These are phyloP conservation scores for Drosophila acutilabella DNA, from an alignment of 2,888 invertebrate genomes.

Conservation along the genomic window DNA sequence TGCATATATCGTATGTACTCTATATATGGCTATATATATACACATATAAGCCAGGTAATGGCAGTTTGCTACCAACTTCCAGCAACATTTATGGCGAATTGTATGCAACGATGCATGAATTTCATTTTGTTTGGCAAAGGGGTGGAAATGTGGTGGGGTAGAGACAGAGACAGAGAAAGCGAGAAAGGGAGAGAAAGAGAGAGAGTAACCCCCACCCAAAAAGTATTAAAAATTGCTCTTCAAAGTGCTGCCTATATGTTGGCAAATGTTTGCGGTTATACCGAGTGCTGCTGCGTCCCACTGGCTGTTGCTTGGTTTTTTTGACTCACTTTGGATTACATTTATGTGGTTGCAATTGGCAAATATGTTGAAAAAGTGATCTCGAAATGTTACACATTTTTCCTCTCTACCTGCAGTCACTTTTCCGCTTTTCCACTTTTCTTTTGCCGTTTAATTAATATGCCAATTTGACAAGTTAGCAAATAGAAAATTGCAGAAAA, in stretches of 20 bases:
- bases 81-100: slow-evolving; percentile 77
- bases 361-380: slow-evolving; percentile 42
- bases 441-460: slow-evolving; percentile 49
- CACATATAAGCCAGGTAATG: slow-evolving; percentile 52
- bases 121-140: slow-evolving; percentile 60
- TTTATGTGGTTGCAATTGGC: slow-evolving; percentile 71
- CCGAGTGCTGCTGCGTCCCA: slow-evolving; percentile 14
- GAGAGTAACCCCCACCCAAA: slow-evolving; percentile 24
- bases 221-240: slow-evolving; percentile 76
- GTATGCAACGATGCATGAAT: slow-evolving; percentile 78
- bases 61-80: slow-evolving; percentile 64
- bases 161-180: neutral
- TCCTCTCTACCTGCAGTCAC: slow-evolving; percentile 1
- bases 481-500: slow-evolving; percentile 37
- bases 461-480: slow-evolving; percentile 57
- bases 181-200: no score
- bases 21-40: neutral
- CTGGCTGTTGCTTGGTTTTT: slow-evolving; percentile 15
- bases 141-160: neutral
- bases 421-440: neutral
- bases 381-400: slow-evolving; percentile 45
- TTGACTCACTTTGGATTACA: slow-evolving; percentile 70
- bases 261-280: slow-evolving; percentile 76
- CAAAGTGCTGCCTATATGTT: slow-evolving; percentile 74
- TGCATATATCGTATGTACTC: slow-evolving; percentile 3